Evolutionary conservation across 2,888 invertebrate genomes (phyloP).

Genomic region (Heliconius ismenius): DNA sequence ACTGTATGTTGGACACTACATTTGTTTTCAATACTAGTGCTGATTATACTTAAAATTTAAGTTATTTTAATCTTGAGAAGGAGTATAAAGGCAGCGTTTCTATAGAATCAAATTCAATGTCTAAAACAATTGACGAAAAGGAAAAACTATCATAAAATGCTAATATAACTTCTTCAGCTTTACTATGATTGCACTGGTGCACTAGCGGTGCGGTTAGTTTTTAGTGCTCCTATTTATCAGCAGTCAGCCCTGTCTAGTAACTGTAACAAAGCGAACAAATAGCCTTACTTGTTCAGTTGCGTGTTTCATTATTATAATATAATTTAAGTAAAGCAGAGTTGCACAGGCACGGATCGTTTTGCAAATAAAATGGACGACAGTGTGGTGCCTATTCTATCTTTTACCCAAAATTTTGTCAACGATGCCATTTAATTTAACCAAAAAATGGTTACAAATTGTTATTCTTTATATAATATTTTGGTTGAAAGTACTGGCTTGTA

Average conservation of each 20-base stretch:
- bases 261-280: slow-evolving; percentile 20
- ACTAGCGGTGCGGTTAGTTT: slow-evolving; percentile 3
- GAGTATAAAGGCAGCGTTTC: background rate
- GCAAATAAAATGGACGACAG: background rate
- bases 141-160: slow-evolving; percentile 1
- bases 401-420: background rate
- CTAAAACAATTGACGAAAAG: background rate
- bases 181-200: background rate
- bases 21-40: background rate
- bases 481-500: too few species aligned
- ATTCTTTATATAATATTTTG: background rate
- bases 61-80: background rate
- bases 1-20: background rate
- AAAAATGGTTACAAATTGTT: background rate
- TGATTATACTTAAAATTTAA: background rate
- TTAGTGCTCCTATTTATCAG: background rate
- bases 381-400: background rate
- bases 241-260: background rate
- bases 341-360: background rate
- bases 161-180: background rate
- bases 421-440: background rate
- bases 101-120: background rate
- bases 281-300: slow-evolving; percentile 23
- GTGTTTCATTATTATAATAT: slow-evolving; percentile 31
- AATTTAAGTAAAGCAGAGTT: slow-evolving; percentile 16